Percentiles rank a stretch among this genome's conserved stretches.
Conservation (phyloP, 1,140 invertebrate genomes). For the Dolichoris vasculosae region DNA sequence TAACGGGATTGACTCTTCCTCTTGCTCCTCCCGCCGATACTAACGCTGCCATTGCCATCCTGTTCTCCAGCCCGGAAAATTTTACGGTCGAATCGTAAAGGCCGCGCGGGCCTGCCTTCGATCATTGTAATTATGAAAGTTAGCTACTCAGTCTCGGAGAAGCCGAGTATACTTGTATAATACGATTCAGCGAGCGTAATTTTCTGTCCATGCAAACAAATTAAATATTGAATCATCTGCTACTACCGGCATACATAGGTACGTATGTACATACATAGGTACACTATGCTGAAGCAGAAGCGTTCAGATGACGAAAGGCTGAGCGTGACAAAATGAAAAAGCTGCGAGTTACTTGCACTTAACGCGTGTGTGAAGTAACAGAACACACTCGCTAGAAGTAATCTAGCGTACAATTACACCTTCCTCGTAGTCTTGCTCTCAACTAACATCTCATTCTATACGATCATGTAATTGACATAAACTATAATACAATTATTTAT, state of each 20-base stretch:
- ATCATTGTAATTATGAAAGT: constrained; percentile 31
- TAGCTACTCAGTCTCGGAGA: background rate
- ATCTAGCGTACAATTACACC: constrained; percentile 33
- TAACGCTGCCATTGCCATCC: too few species aligned
- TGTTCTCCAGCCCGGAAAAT: background rate
- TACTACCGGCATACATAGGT: background rate
- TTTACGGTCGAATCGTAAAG: constrained; percentile 31
- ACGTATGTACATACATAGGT: background rate
- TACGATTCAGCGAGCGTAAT: background rate
- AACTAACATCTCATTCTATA: constrained; percentile 29
- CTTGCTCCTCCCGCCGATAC: too few species aligned
- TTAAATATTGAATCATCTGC: constrained; percentile 25
- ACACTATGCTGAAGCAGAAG: background rate
- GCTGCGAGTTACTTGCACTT: background rate
- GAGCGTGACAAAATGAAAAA: constrained; percentile 23
- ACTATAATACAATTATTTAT: constrained; percentile 47
- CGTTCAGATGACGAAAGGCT: background rate
- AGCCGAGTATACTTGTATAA: background rate
- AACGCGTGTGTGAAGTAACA: constrained; percentile 18
- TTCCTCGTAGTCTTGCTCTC: constrained; percentile 2
- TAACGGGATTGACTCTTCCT: constrained; percentile 38
- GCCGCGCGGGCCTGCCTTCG: background rate
- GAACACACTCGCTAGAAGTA: constrained; percentile 34
- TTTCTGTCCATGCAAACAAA: background rate
- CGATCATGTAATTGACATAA: constrained; percentile 33